Evolutionary conservation across 1,140 invertebrate genomes (phyloP).

Genomic region (Trichomalopsis sarcophagae): DNA sequence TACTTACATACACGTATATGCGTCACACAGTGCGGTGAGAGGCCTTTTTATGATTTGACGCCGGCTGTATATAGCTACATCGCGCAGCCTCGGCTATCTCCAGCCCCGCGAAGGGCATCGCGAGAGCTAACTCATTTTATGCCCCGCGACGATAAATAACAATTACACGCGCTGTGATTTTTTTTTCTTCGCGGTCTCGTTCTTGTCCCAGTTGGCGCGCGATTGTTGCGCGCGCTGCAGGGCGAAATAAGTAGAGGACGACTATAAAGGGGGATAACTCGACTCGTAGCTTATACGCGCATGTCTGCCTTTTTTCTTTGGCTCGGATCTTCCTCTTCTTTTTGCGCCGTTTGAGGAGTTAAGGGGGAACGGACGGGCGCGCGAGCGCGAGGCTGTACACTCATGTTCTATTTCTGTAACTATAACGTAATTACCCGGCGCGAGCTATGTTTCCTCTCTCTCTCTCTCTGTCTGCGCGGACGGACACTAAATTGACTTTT

Average conservation of each 20-base stretch:
- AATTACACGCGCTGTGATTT: conserved; percentile 16
- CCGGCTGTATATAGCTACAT: too few relatives aligned
- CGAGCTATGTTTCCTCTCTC: neutral
- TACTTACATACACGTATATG: neutral
- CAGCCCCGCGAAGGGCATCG: conserved; percentile 39
- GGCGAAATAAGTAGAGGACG: neutral
- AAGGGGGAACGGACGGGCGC: neutral
- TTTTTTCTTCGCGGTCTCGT: neutral
- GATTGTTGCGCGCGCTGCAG: neutral
- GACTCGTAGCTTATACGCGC: neutral
- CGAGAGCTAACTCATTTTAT: conserved; percentile 23
- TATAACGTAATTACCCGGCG: conserved; percentile 26
- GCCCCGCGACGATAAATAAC: conserved; percentile 40
- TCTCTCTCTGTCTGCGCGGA: neutral
- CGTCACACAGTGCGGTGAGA: conserved; percentile 9
- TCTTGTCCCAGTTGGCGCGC: conserved; percentile 12
- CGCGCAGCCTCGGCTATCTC: conserved; percentile 33
- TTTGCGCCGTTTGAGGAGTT: neutral
- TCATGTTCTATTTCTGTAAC: conserved; percentile 21
- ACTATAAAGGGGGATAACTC: neutral
- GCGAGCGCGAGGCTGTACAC: neutral
- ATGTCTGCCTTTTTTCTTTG: neutral
- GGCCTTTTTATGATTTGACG: conserved; percentile 33
- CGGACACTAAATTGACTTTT: conserved; percentile 37
- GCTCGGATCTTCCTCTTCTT: neutral